Conservation (phyloP, 2,797 vertebrate species). For the Lycodopsis pacificus region DNA sequence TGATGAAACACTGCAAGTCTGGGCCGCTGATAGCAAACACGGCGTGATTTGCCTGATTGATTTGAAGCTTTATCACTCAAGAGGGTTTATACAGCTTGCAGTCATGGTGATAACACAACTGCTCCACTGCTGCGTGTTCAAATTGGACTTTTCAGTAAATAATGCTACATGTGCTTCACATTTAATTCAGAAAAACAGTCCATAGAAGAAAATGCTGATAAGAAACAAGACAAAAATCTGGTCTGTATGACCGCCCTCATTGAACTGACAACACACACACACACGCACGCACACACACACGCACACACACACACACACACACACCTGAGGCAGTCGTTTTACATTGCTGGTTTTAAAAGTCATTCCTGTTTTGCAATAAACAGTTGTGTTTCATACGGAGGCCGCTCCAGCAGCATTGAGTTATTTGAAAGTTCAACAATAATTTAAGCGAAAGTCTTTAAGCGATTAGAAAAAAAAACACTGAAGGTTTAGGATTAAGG, state of each 20-base stretch:
- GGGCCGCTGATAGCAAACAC: slow-evolving; percentile 54
- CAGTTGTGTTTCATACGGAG: slow-evolving; percentile 2
- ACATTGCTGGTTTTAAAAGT: slow-evolving; percentile 21
- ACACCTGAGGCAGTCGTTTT: slow-evolving; percentile 5
- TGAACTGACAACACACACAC: slow-evolving; percentile 10
- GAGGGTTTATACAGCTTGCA: slow-evolving; percentile 65
- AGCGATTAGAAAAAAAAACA: background rate
- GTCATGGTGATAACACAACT: slow-evolving; percentile 65
- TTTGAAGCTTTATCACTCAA: slow-evolving; percentile 70
- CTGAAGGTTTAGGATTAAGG: background rate
- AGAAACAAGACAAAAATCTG: slow-evolving; percentile 26
- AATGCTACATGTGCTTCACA: slow-evolving; percentile 52
- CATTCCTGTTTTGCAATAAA: slow-evolving; percentile 18
- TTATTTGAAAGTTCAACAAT: slow-evolving; percentile 6
- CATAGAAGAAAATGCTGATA: slow-evolving; percentile 29
- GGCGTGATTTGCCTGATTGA: slow-evolving; percentile 68
- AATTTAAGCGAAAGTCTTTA: background rate
- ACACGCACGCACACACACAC: slow-evolving; percentile 36
- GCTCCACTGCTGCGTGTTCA: slow-evolving; percentile 34
- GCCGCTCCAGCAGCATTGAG: background rate
- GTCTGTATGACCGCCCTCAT: background rate
- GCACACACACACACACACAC: slow-evolving; percentile 16
- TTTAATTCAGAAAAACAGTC: slow-evolving; percentile 51
- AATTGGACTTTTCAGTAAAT: slow-evolving; percentile 49
- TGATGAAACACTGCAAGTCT: slow-evolving; percentile 60